Evolutionary conservation across 1,140 invertebrate genomes (phyloP), one percentile per base, ranked within the genome.

Genomic region (Solen grandis): DNA sequence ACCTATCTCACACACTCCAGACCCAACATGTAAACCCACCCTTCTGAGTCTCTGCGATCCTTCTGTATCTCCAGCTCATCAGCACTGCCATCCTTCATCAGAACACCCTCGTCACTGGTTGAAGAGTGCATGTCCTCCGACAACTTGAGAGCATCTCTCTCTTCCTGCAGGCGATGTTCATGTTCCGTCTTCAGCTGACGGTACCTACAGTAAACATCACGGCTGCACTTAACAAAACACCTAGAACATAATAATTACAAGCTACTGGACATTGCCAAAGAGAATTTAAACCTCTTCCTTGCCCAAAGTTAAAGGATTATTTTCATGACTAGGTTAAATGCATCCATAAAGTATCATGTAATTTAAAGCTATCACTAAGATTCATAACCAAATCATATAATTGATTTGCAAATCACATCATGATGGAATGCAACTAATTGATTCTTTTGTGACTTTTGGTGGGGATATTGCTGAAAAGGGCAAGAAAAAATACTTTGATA

Each of bases 21-120:
- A 62, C 36, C 33, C 13, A 52, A 19, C n/a, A 72, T 55, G 66
- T 50, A 36, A 10, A 81, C 88, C 79, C 88, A 93, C 92, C 90
- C 92, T 83, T 92, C 92, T 19, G 92, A 92, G 77, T 92, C 88
- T 16, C 85, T 76, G 10, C 89, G 85, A 13, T 82, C 79, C 55
- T 78, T 55, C 75, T 68, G 76, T 52, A 91, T 88, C 65, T 93
- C 92, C 70, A 94, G 81, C 88, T 94, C 94, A 88, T 94, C 94
- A 83, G 93, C 93, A 90, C 94, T 94, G 33, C 93, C 93, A 55
- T 93, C 94, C 89, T 94, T 94, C 14, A 92, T 92, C 10, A 93
- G 84, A 41, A 94, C 93, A 5, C 93, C 92, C 82, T 94, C 93
- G 82, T 94, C 93, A 82, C 88, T 91, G 10, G 88, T 89, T 0